phyloP scores from a whole-genome alignment of 2,888 invertebrate species.

The Himalopsyche tibetana region DNA sequence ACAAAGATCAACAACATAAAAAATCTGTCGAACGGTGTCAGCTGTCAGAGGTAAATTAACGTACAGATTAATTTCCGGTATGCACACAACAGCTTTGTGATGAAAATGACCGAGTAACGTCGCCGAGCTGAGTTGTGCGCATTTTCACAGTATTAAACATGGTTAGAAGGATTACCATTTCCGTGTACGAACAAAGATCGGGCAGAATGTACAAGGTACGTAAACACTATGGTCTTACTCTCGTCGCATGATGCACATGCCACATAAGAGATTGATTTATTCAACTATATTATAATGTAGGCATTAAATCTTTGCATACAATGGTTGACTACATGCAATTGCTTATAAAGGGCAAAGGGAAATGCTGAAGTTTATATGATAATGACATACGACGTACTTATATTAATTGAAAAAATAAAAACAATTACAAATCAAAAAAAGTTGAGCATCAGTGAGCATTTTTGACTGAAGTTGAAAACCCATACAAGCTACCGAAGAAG shows the following conservation, averaged over 20 bases:
- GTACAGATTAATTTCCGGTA: constrained; percentile 22
- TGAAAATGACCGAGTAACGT: background rate
- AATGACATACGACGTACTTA: too few relatives aligned
- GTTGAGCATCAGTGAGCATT: too few relatives aligned
- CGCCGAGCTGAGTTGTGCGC: background rate
- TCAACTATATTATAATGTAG: background rate
- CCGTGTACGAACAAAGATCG: background rate
- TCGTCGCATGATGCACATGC: background rate
- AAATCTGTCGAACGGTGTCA: background rate
- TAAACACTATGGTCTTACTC: background rate
- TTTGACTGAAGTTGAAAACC: too few relatives aligned
- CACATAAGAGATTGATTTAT: background rate
- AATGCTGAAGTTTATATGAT: too few relatives aligned
- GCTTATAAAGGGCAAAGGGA: too few relatives aligned
- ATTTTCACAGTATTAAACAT: background rate
- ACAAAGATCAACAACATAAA: too few relatives aligned
- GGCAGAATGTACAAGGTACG: background rate
- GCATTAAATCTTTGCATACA: background rate
- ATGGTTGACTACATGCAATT: background rate
- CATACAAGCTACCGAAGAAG: too few relatives aligned
- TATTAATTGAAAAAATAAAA: too few relatives aligned
- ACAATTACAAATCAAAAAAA: too few relatives aligned
- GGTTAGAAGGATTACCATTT: background rate
- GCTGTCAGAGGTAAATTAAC: background rate
- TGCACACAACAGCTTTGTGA: constrained; percentile 22